Evolutionary conservation across 2,888 invertebrate species (phyloP).

Genomic region (Tachina lurida): DNA sequence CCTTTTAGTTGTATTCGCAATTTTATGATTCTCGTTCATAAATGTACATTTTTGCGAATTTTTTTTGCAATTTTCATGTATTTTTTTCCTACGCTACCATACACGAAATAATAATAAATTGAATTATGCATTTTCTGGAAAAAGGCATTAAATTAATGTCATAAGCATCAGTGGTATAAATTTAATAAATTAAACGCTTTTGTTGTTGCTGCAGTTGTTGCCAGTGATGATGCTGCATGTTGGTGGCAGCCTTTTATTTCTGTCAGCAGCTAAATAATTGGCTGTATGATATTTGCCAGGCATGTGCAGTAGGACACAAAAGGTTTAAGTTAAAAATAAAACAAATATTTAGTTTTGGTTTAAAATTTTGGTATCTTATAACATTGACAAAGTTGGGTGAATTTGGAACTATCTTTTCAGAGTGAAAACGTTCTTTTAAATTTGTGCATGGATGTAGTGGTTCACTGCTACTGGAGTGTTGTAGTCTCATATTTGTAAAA

Average conservation of each 20-base stretch:
- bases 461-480: too few relatives aligned
- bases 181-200: slow-evolving; percentile 61
- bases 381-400: too few relatives aligned
- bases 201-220: slow-evolving; percentile 18
- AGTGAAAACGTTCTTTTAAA: too few relatives aligned
- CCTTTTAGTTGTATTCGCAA: slow-evolving; percentile 28
- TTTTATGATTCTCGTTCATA: slow-evolving; percentile 52
- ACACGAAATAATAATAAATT: slow-evolving; percentile 63
- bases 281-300: not conserved
- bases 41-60: slow-evolving; percentile 10
- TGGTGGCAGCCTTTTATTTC: slow-evolving; percentile 2
- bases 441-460: too few relatives aligned
- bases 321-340: too few relatives aligned
- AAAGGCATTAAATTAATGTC: slow-evolving; percentile 70
- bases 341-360: too few relatives aligned
- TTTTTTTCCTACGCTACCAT: slow-evolving; percentile 28
- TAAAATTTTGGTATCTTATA: too few relatives aligned
- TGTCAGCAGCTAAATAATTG: slow-evolving; percentile 41
- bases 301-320: not conserved
- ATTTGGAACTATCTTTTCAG: too few relatives aligned
- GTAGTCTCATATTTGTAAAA: too few relatives aligned
- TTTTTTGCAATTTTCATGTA: slow-evolving; percentile 19
- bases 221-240: not conserved
- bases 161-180: slow-evolving; percentile 70
- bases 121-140: slow-evolving; percentile 68